Evolutionary conservation across 2,113 vertebrate genomes (phyloP).

Genomic region (Antechinus flavipes): DNA sequence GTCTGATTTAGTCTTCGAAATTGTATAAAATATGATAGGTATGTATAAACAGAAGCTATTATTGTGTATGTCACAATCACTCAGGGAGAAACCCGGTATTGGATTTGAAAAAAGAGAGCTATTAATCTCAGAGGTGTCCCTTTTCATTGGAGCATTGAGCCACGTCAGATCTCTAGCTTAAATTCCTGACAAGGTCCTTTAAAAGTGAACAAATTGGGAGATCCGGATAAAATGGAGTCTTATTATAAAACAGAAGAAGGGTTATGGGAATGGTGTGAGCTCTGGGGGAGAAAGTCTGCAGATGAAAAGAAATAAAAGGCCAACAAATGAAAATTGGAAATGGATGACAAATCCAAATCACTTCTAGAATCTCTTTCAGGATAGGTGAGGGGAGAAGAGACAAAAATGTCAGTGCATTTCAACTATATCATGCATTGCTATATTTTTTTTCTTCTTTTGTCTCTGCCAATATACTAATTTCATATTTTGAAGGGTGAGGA

Average conservation of each 20-base stretch:
- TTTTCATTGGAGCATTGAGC: conserved; percentile 44
- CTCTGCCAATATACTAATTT: conserved; percentile 63
- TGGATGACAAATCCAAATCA: neutral
- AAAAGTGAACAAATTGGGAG: conserved; percentile 28
- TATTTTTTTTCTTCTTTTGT: neutral
- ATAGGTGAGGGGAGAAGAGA: conserved; percentile 59
- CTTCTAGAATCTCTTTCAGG: conserved; percentile 40
- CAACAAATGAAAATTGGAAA: conserved; percentile 53
- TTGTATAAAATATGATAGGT: conserved; percentile 46
- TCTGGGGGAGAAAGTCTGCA: neutral
- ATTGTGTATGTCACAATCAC: conserved; percentile 8
- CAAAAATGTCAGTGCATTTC: conserved; percentile 56
- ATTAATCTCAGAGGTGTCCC: conserved; percentile 23
- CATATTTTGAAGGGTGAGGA: conserved; percentile 41
- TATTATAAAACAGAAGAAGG: conserved; percentile 27
- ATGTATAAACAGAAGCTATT: conserved; percentile 35
- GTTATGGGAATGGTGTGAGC: conserved; percentile 22
- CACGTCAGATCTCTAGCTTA: conserved; percentile 16
- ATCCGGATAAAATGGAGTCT: conserved; percentile 26
- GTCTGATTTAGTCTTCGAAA: conserved; percentile 47
- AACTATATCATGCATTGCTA: conserved; percentile 29
- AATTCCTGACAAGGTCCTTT: conserved; percentile 42
- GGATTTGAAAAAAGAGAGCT: conserved; percentile 37
- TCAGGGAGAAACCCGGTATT: conserved; percentile 10
- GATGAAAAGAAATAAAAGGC: conserved; percentile 54